Conservation (phyloP, 2,888 invertebrate genomes). For the Ephialtes manifestator region DNA sequence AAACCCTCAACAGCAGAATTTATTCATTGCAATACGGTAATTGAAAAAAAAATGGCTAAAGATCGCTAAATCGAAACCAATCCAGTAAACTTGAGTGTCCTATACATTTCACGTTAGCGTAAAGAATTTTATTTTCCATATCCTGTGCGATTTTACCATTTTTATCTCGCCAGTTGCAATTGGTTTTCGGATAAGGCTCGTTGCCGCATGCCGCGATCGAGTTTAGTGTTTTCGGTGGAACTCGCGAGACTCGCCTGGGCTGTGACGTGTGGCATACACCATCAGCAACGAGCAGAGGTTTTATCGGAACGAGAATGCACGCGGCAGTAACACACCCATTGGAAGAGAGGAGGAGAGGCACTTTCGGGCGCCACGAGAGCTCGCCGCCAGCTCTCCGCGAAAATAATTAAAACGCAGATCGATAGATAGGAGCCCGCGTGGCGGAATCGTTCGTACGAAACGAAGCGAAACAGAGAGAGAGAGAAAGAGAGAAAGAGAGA, state of each 20-base stretch:
- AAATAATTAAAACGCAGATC: conserved; percentile 80
- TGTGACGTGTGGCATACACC: conserved; percentile 45
- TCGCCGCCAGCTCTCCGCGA: conserved; percentile 58
- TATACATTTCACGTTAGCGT: neutral
- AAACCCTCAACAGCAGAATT: too few species aligned
- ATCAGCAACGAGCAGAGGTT: conserved; percentile 54
- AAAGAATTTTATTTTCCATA: conserved; percentile 19
- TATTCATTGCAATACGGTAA: neutral
- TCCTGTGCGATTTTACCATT: conserved; percentile 12
- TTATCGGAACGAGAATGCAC: conserved; percentile 60
- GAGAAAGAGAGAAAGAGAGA: conserved; percentile 17
- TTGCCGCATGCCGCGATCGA: conserved; percentile 46
- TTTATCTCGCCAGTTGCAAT: conserved; percentile 29
- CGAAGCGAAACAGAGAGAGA: conserved; percentile 9
- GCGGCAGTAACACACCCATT: conserved; percentile 2
- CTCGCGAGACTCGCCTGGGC: conserved; percentile 3
- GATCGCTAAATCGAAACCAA: neutral
- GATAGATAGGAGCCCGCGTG: conserved; percentile 72
- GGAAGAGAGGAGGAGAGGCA: conserved; percentile 28
- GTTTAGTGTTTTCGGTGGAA: conserved; percentile 37
- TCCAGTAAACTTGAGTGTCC: neutral
- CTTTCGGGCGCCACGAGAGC: conserved; percentile 68
- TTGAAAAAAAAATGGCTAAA: neutral
- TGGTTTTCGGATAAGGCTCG: conserved; percentile 54
- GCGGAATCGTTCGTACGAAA: conserved; percentile 29